Base-by-base conservation (phyloP, 2,797 vertebrate species). In the Enteromius thamalakanensis region DNA sequence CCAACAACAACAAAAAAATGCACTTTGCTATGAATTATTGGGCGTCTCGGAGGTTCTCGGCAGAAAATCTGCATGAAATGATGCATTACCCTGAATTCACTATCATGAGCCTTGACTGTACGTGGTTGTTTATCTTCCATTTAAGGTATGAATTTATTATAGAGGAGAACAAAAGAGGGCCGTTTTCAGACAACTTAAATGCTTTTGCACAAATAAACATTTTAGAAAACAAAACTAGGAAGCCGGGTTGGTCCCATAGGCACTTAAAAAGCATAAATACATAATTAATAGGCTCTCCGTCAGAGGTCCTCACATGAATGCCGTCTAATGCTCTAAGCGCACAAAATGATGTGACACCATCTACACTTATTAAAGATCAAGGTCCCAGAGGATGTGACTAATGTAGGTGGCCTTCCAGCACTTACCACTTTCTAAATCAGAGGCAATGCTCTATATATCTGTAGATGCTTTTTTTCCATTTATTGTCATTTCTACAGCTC, bases 351-450 rank as follows among this genome's bases (percentile, higher is more conserved):
- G 70, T 47, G 51, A 75, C 69, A 58, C 23, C 55, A 68, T 75
- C 68, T 71, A 77, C 19, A 47, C 74, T 72, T 72, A 34, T 53
- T 23, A 34, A 81, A 85, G 65, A 79, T 74, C 29, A 78, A 81
- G 75, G 69, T 40, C 75, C 67, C 75, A 45, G 40, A 51, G 58
- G 80, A 85, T 9, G 32, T 67, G 49, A 71, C 76, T 85, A 74
- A 79, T 85, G 80, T 65, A 58, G 69, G 80, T 75, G 80, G 70
- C 84, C 80, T 82, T 40, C 74, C 29, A 82, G 62, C 47, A 69
- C 49, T 62, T 67, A 70, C 60, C 49, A 15, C 47, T 75, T 72
- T 82, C 40, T 82, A 79, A 79, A 83, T 71, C 75, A 78, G 29
- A 64, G 29, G 53, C 19, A 26, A 8, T 19, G 51, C 51, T 68